These are phyloP conservation scores for Yasuhikotakia modesta DNA, from an alignment of 2,797 vertebrate genomes.

Conservation along the genomic window DNA sequence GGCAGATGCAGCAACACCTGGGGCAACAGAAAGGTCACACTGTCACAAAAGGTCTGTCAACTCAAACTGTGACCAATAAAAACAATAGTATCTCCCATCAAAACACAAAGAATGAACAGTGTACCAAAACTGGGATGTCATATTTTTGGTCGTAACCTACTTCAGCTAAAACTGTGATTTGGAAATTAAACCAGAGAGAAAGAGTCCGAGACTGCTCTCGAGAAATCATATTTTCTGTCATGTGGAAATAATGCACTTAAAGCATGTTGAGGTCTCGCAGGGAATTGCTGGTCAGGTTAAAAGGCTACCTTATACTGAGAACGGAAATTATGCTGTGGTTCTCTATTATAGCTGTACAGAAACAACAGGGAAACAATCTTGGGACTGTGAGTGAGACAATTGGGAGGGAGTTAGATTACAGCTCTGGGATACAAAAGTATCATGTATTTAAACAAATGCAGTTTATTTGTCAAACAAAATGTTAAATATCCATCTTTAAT, in stretches of 20 bases:
- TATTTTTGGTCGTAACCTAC: background rate
- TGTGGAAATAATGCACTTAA: conserved; percentile 60
- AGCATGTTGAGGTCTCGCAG: conserved; percentile 33
- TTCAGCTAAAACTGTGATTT: background rate
- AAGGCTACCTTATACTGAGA: conserved; percentile 11
- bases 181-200: background rate
- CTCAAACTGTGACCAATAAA: conserved; percentile 52
- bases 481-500: background rate
- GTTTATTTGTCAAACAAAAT: background rate
- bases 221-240: conserved; percentile 58
- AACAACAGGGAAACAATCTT: background rate
- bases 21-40: conserved; percentile 34
- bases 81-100: conserved; percentile 30
- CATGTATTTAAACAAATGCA: background rate
- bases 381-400: background rate
- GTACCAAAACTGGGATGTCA: background rate
- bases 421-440: background rate
- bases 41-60: conserved; percentile 50
- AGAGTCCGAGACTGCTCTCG: conserved; percentile 13
- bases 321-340: conserved; percentile 33
- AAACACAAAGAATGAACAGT: background rate
- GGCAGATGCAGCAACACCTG: conserved; percentile 39
- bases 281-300: conserved; percentile 41
- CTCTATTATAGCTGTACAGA: conserved; percentile 5
- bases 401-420: background rate